Conservation (phyloP, 2,113 vertebrate species). For the Delphinus delphis region DNA sequence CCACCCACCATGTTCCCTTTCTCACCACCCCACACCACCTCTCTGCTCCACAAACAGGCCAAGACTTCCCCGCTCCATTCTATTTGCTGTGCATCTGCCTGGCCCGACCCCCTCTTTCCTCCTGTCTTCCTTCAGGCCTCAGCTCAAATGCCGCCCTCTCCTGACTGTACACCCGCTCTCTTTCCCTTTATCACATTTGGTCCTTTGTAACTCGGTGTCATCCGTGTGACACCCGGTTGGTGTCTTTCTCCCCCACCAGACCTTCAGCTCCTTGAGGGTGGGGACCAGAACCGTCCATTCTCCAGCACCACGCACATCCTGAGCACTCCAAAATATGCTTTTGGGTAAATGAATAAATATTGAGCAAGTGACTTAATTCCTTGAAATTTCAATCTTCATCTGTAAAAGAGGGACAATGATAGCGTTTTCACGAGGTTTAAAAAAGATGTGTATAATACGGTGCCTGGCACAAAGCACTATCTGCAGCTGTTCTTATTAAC, state of each 20-base stretch:
- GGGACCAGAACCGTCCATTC: accelerated
- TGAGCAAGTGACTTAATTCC: not conserved
- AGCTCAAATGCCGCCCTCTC: accelerated
- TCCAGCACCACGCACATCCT: not conserved
- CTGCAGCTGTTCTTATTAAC: not conserved
- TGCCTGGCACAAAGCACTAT: not conserved
- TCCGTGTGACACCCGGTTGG: not conserved
- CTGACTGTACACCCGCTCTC: not conserved
- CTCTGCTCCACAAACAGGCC: not conserved
- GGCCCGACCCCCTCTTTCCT: not conserved
- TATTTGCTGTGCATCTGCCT: not conserved
- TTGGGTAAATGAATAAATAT: not conserved
- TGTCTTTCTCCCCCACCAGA: not conserved
- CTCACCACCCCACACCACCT: accelerated
- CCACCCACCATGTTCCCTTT: not conserved
- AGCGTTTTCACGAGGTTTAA: not conserved
- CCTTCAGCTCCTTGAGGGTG: not conserved
- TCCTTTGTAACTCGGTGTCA: too few relatives aligned
- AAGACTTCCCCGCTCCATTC: not conserved
- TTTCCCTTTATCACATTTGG: accelerated
- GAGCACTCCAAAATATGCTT: not conserved
- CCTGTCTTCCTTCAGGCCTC: not conserved
- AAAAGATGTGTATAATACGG: not conserved
- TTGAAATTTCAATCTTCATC: not conserved
- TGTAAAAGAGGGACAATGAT: not conserved